Evolutionary conservation across 1,140 invertebrate species (phyloP).

Genomic region (Tetragonula clypearis): DNA sequence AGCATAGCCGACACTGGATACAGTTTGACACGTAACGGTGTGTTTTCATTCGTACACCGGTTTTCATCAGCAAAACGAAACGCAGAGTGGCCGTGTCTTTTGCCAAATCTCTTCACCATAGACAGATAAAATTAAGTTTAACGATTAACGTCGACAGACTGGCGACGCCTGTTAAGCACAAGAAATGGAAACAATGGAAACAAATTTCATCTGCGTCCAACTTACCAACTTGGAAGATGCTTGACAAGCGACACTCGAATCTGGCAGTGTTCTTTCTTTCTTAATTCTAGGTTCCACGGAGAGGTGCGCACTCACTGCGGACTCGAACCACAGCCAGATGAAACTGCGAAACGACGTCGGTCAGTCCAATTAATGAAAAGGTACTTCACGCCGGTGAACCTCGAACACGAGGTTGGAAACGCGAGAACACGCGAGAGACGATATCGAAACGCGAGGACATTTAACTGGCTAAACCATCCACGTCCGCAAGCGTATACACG

Average conservation of each 20-base stretch:
- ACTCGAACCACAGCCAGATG: no score
- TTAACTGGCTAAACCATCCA: not conserved
- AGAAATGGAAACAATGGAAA: no score
- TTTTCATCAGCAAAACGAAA: not conserved
- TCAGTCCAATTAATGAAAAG: not conserved
- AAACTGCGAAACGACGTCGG: not conserved
- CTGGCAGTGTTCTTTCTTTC: not conserved
- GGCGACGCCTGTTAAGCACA: no score
- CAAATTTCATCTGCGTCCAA: no score
- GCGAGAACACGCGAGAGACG: conserved; percentile 17
- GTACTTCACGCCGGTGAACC: conserved; percentile 14
- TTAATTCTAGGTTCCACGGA: not conserved
- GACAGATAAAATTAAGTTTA: not conserved
- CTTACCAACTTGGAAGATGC: conserved; percentile 1
- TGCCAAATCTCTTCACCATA: no score
- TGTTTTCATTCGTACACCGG: not conserved
- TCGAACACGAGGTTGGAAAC: not conserved
- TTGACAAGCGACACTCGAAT: not conserved
- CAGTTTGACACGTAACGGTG: not conserved
- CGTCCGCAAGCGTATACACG: not conserved
- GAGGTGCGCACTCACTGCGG: not conserved
- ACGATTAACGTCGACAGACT: not conserved
- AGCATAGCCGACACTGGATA: not conserved
- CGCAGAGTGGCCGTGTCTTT: not conserved
- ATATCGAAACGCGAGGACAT: conserved; percentile 10